Evolutionary conservation across 2,113 vertebrate species (phyloP).

Genomic region (Laterallus jamaicensis): DNA sequence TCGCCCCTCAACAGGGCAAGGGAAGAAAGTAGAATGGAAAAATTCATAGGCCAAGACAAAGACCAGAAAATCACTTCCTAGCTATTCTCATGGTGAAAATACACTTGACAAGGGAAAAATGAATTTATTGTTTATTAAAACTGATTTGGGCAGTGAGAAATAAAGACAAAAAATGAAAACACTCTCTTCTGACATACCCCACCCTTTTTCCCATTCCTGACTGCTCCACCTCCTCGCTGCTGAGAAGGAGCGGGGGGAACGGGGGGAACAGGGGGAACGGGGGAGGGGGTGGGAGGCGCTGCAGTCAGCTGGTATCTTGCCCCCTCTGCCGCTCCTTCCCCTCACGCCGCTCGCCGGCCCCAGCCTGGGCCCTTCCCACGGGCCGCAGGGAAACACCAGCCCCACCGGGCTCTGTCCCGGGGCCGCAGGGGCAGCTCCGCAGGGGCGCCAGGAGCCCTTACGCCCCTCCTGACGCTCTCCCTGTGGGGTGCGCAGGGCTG

Average conservation of each 20-base stretch:
- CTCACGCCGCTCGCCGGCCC: not conserved
- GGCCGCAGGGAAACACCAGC: not conserved
- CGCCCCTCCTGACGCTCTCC: no score
- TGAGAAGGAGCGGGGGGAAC: not conserved
- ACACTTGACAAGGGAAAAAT: not conserved
- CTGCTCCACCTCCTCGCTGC: no score
- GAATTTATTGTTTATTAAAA: not conserved
- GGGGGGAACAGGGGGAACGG: not conserved
- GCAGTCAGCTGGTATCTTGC: rapidly evolving
- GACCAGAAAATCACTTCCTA: not conserved
- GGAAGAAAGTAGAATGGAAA: not conserved
- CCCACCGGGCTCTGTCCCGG: no score
- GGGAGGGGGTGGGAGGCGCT: no score
- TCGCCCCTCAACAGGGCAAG: not conserved
- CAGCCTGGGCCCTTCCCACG: not conserved
- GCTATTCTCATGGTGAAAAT: not conserved
- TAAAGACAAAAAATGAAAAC: not conserved
- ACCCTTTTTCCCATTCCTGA: no score
- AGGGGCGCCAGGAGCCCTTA: no score
- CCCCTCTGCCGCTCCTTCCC: not conserved
- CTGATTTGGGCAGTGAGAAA: not conserved
- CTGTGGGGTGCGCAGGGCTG: no score
- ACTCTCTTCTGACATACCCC: not conserved
- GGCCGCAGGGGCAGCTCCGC: no score
- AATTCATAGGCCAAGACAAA: not conserved